phyloP scores from a whole-genome alignment of 1,140 invertebrate genomes.

The Calliopsis andreniformis region DNA sequence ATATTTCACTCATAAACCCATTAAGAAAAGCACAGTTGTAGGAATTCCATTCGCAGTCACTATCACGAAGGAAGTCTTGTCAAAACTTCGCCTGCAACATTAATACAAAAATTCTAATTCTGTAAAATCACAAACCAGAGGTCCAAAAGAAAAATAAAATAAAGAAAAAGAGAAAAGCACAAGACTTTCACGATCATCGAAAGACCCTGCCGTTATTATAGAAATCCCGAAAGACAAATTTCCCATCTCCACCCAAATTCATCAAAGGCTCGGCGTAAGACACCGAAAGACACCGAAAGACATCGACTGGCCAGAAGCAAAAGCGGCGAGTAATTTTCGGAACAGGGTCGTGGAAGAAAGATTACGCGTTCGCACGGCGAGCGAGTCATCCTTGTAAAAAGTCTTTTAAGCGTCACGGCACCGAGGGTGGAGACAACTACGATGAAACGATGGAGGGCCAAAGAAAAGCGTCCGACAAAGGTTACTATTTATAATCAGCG shows the following conservation, averaged over 20 bases:
- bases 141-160: no score
- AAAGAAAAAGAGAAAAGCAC: no score
- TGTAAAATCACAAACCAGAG: no score
- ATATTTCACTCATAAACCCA: no score
- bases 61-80: no score
- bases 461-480: constrained; percentile 76
- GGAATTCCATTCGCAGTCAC: no score
- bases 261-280: background rate
- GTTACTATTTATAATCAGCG: constrained; percentile 78
- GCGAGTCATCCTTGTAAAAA: constrained; percentile 28
- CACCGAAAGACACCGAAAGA: background rate
- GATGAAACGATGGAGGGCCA: constrained; percentile 58
- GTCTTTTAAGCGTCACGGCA: constrained; percentile 22
- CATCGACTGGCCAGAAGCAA: background rate
- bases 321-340: background rate
- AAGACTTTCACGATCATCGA: no score
- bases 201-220: no score
- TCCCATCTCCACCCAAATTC: background rate
- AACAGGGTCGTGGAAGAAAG: constrained; percentile 1
- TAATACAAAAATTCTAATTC: no score
- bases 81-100: no score
- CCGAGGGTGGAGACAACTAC: constrained; percentile 49
- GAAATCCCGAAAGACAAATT: background rate
- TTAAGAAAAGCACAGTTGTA: no score
- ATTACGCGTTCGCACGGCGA: constrained; percentile 7